Percentiles rank a stretch among this genome's conserved stretches.
Evolutionary conservation across 1,140 invertebrate genomes (phyloP).

Genomic region (Doryteuthis pealeii): DNA sequence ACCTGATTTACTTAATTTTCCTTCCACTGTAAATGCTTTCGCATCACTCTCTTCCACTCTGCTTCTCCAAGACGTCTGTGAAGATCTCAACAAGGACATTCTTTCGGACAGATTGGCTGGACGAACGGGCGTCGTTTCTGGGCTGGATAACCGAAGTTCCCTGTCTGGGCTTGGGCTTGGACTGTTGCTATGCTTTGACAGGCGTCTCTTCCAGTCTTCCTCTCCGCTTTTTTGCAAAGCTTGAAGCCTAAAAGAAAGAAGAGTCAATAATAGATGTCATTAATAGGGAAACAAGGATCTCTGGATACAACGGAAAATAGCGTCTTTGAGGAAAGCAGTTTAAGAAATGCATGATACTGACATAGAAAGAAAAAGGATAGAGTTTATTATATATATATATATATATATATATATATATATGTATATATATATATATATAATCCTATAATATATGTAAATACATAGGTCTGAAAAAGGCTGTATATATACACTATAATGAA

Average conservation of each 20-base stretch:
- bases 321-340: too few species aligned
- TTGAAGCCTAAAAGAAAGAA: constrained; percentile 63
- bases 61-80: constrained; percentile 76
- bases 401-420: too few species aligned
- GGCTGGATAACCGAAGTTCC: constrained; percentile 17
- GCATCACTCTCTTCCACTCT: constrained; percentile 81
- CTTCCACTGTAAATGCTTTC: constrained; percentile 82
- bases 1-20: constrained; percentile 67
- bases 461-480: too few species aligned
- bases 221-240: constrained; percentile 83
- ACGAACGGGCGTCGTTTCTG: constrained; percentile 26
- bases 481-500: too few species aligned
- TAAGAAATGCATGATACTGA: too few species aligned
- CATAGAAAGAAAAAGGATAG: too few species aligned
- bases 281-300: too few species aligned
- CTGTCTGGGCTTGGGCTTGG: constrained; percentile 21
- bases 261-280: not conserved
- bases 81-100: constrained; percentile 70
- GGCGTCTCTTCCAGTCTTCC: constrained; percentile 80
- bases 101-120: constrained; percentile 61
- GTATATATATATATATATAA: too few species aligned
- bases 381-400: too few species aligned
- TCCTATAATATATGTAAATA: too few species aligned
- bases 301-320: too few species aligned
- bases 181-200: constrained; percentile 31